A percentile compares a stretch with the other conserved stretches of the same genome.
Conservation (phyloP, 2,113 vertebrate species). For the Tachuris rubrigastra region DNA sequence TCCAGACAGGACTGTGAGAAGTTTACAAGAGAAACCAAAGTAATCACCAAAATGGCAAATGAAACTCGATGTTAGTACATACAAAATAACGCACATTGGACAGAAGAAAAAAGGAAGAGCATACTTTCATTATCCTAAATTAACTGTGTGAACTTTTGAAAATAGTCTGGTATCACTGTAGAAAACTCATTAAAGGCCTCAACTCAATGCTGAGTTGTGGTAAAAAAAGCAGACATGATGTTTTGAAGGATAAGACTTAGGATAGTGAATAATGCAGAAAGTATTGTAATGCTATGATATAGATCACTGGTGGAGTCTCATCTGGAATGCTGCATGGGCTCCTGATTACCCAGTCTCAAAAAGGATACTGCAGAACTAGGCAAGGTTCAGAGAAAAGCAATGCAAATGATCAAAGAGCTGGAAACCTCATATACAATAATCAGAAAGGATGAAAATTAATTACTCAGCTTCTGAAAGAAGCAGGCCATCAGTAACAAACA, state of each 20-base stretch:
- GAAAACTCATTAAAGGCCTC: slow-evolving; percentile 58
- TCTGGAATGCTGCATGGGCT: slow-evolving; percentile 8
- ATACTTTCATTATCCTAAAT: slow-evolving; percentile 59
- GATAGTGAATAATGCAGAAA: slow-evolving; percentile 61
- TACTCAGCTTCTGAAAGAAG: not conserved
- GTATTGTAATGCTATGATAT: slow-evolving; percentile 51
- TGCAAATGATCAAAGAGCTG: not conserved
- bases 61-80: not conserved
- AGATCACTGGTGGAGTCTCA: slow-evolving; percentile 59
- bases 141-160: slow-evolving; percentile 35
- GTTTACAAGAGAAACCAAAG: slow-evolving; percentile 40
- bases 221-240: slow-evolving; percentile 61
- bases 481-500: not conserved
- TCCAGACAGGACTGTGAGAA: slow-evolving; percentile 30
- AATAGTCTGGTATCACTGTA: slow-evolving; percentile 56
- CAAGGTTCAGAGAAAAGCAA: not conserved
- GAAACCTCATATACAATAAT: not conserved
- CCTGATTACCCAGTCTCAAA: not conserved
- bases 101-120: slow-evolving; percentile 36
- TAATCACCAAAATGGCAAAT: slow-evolving; percentile 16
- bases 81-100: slow-evolving; percentile 40
- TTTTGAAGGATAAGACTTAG: slow-evolving; percentile 58
- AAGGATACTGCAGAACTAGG: not conserved
- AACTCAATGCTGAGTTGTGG: slow-evolving; percentile 49
- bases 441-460: not conserved